Conservation (phyloP, 2,888 invertebrate genomes). For the Brassicogethes aeneus region DNA sequence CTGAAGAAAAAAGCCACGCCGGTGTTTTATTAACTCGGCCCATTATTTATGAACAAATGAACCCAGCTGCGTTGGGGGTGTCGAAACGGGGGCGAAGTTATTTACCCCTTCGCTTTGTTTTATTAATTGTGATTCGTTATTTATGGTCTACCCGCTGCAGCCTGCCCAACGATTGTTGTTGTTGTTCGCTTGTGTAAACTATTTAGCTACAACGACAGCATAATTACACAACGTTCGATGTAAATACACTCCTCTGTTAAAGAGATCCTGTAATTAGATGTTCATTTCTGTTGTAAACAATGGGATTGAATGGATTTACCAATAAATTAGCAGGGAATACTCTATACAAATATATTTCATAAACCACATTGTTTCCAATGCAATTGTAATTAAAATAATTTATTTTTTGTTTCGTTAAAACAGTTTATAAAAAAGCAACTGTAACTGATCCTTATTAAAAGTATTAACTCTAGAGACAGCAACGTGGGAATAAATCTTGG, state of each 20-base stretch:
- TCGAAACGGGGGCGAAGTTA: slow-evolving; percentile 3
- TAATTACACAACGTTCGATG: neutral
- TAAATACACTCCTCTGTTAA: neutral
- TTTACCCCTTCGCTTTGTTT: slow-evolving; percentile 2
- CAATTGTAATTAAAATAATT: too few relatives aligned
- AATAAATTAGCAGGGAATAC: too few relatives aligned
- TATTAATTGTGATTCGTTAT: slow-evolving; percentile 1
- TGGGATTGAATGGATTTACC: too few relatives aligned
- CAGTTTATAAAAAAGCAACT: too few relatives aligned
- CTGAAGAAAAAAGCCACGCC: neutral
- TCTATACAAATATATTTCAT: too few relatives aligned
- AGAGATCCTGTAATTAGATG: too few relatives aligned
- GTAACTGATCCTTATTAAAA: too few relatives aligned
- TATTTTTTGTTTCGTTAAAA: too few relatives aligned
- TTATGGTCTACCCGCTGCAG: slow-evolving; percentile 1
- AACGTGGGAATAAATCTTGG: slow-evolving; percentile 19
- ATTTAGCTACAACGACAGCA: neutral
- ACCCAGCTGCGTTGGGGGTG: slow-evolving; percentile 3
- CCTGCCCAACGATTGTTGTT: neutral
- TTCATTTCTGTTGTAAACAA: slow-evolving; percentile 16
- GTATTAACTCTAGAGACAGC: slow-evolving; percentile 8
- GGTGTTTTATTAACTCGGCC: neutral
- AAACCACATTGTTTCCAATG: too few relatives aligned
- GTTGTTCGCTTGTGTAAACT: neutral
- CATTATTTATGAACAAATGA: slow-evolving; percentile 2